Percentiles rank a stretch among this genome's conserved stretches.
Evolutionary conservation across 2,113 vertebrate species (phyloP).

Genomic region (Motacilla alba): DNA sequence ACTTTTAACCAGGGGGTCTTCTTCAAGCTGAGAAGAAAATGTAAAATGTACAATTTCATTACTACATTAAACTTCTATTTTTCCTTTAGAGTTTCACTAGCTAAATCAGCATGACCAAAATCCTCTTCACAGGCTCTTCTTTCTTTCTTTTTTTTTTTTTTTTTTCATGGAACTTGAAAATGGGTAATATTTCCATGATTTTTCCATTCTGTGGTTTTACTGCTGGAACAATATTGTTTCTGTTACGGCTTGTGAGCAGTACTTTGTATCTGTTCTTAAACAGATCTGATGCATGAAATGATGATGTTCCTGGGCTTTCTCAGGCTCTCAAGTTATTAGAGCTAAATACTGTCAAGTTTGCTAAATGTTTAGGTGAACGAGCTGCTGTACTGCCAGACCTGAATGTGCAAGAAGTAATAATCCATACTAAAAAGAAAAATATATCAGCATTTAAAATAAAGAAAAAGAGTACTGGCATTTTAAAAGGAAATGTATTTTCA

Average conservation of each 20-base stretch:
- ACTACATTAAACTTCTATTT: not conserved
- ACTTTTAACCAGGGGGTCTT: not conserved
- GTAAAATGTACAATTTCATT: slow-evolving; percentile 10
- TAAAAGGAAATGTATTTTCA: not conserved
- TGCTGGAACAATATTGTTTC: slow-evolving; percentile 32
- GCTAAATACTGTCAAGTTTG: not conserved
- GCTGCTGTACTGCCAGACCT: not conserved
- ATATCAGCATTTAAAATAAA: not conserved
- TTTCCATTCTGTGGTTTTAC: not conserved
- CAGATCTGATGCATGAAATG: not conserved
- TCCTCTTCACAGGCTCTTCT: not conserved
- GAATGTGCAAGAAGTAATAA: not conserved
- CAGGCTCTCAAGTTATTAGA: not conserved
- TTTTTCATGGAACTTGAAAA: not conserved
- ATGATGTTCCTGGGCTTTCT: slow-evolving; percentile 8
- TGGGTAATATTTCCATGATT: not conserved
- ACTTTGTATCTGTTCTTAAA: slow-evolving; percentile 17
- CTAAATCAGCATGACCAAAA: not conserved
- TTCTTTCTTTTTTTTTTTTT: not conserved
- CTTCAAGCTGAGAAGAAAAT: not conserved
- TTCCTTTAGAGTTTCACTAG: not conserved
- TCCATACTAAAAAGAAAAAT: not conserved
- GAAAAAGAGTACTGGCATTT: not conserved
- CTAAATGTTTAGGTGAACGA: not conserved
- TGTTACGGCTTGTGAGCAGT: not conserved